These are phyloP conservation scores for Machaerirhynchus nigripectus DNA, from an alignment of 2,113 vertebrate species.

Conservation along the genomic window DNA sequence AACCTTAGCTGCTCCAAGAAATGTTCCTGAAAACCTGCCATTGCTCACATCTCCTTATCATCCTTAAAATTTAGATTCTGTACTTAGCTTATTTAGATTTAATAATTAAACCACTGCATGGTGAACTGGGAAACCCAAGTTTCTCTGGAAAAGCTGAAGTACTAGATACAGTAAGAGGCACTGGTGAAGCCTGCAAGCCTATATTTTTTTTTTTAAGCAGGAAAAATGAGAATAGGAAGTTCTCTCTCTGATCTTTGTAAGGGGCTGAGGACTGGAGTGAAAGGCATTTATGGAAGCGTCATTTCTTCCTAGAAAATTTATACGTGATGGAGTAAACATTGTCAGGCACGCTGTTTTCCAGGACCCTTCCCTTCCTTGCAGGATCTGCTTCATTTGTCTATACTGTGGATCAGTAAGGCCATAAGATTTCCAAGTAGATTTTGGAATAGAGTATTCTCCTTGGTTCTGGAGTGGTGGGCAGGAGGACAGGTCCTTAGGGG, in stretches of 20 bases:
- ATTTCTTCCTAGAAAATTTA: background rate
- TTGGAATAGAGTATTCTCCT: background rate
- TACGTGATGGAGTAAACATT: background rate
- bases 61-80: background rate
- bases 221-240: background rate
- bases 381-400: background rate
- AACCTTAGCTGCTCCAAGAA: background rate
- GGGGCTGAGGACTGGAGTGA: background rate
- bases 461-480: background rate
- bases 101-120: background rate
- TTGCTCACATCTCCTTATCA: background rate
- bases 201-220: too few species aligned
- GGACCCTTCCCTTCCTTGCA: background rate
- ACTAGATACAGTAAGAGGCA: background rate
- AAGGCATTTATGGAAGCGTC: background rate
- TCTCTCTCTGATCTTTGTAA: background rate
- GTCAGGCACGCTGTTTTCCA: background rate
- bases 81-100: background rate
- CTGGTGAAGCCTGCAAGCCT: background rate
- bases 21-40: background rate
- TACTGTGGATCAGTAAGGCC: background rate
- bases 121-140: background rate
- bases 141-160: background rate
- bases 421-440: background rate
- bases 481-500: background rate